Base-by-base conservation (phyloP, 1,140 invertebrate species). In the Pectinophora gossypiella region DNA sequence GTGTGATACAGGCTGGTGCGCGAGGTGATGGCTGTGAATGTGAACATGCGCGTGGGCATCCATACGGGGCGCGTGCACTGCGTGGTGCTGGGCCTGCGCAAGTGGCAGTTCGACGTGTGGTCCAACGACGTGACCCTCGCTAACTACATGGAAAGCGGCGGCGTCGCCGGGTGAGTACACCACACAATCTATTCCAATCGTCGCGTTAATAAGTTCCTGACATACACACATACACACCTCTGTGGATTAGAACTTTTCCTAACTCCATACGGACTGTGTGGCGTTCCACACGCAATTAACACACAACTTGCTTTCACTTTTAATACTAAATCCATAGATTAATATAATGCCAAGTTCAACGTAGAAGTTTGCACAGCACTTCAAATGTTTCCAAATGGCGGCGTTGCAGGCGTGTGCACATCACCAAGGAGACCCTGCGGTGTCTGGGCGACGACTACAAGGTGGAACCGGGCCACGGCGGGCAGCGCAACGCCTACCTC, bases 91-190 rank as follows among this genome's bases (percentile, higher is more conserved):
- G 97, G 97, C 2, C 91, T 98, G 46, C 88, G 90, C 64, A 91
- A 91, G 80, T 91, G 89, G 90, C 90, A 97, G 95, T 97, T 97
- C 87, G 96, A 97, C 80, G 95, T 98, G 10, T 98, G 96, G 96
- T 97, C 95, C 60, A 98, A 98, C 78, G 97, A 98, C 86, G 97
- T 99, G 56, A 98, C 96, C 1, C 87, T 98, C 18, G 97, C 97
- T 22, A 99, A 98, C 89, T 93, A 97, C 76, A 98, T 98, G 97
- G 97, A 99, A 85, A 96, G 95, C 67, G 96, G 95, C 0, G 97
- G 97, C 18, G 92, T 96, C 51, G 96, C 97, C 9, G 97, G 97
- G 93, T 96, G 88, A 91, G 87, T 85, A 7, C 2, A 3, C n/a
- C n/a, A n/a, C n/a, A n/a, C n/a, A n/a, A n/a, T n/a, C n/a, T n/a